Evolutionary conservation across 1,140 invertebrate species (phyloP), one percentile per base, ranked within the genome.

Genomic region (Drosophila virilis): DNA sequence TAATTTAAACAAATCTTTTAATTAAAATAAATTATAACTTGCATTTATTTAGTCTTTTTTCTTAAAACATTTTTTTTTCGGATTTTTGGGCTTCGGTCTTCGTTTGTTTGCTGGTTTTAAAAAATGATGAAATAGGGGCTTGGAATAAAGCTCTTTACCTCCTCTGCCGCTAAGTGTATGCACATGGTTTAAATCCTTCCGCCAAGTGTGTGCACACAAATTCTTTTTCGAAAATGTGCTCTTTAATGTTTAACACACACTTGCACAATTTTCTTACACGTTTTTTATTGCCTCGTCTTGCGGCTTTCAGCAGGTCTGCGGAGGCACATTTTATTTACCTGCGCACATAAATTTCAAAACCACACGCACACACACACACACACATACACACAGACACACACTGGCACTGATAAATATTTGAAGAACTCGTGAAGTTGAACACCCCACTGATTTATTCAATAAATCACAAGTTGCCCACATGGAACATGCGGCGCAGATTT

Each of bases 371-470:
- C 22, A 52, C 51, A 54, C 51, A 68, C 58, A 51, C 54, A 43
- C 67, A 65, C 50, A 35, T 43, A 40, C 46, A 37, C 35, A 60
- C 43, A 40, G 22, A 59, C 50, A 51, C 60, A 52, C 28, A 28
- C 12, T 5, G 22, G 32, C 40, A 70, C 74, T 78, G 66, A 83
- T 88, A 82, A 88, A 86, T 88, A 88, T 86, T 86, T 86, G 67
- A 86, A 60, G 61, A 78, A 62, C 76, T 80, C 13, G 60, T 57
- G 43, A 70, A 74, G 45, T 58, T 35, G 48, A 62, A 82, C 77
- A 40, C 65, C 57, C 64, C 52, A 71, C 83, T 88, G 83, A 86
- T 86, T 86, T 88, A 86, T 86, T 86, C 83, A 86, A 86, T 86
- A 86, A 88, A 88, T 86, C 84, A 88, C 79, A 86, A 77, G 84